These are phyloP conservation scores for Nymphalis c-album DNA, from an alignment of 2,888 invertebrate species.

Conservation along the genomic window DNA sequence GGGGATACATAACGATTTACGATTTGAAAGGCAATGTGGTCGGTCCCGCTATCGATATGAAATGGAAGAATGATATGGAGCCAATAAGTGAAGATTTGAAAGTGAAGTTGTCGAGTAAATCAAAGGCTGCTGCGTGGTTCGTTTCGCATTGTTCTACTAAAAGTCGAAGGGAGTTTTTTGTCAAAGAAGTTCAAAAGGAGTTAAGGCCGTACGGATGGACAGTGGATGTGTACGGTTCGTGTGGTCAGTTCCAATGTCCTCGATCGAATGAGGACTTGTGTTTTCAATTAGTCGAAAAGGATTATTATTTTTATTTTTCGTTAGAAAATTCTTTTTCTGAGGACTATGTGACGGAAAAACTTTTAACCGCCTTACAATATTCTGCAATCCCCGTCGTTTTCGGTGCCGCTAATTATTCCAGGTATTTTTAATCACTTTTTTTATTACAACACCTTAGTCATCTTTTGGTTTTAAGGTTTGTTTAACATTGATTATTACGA, in stretches of 20 bases:
- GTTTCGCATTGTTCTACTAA: conserved; percentile 46
- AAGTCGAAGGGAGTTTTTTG: conserved; percentile 40
- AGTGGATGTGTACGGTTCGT: conserved; percentile 46
- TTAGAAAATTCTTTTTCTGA: conserved; percentile 49
- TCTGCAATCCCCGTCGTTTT: conserved; percentile 2
- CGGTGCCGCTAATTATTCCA: neutral
- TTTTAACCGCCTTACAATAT: conserved; percentile 63
- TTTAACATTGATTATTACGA: no score
- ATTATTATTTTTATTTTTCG: conserved; percentile 50
- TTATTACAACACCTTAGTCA: no score
- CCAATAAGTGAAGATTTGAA: conserved; percentile 40
- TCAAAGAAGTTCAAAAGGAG: conserved; percentile 33
- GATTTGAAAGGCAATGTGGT: conserved; percentile 38
- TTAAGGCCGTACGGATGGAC: conserved; percentile 37
- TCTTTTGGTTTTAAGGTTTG: no score
- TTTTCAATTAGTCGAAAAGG: conserved; percentile 39
- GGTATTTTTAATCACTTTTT: no score
- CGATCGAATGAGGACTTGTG: conserved; percentile 32
- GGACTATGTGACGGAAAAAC: conserved; percentile 51
- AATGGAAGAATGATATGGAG: conserved; percentile 40
- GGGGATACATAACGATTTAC: conserved; percentile 43
- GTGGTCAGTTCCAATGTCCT: conserved; percentile 43
- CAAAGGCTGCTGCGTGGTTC: conserved; percentile 49
- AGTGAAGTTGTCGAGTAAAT: conserved; percentile 41
- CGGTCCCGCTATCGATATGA: conserved; percentile 43